A percentile compares a stretch with the other conserved stretches of the same genome.
Evolutionary conservation across 2,797 vertebrate genomes (phyloP).

Genomic region (Poecile montanus): DNA sequence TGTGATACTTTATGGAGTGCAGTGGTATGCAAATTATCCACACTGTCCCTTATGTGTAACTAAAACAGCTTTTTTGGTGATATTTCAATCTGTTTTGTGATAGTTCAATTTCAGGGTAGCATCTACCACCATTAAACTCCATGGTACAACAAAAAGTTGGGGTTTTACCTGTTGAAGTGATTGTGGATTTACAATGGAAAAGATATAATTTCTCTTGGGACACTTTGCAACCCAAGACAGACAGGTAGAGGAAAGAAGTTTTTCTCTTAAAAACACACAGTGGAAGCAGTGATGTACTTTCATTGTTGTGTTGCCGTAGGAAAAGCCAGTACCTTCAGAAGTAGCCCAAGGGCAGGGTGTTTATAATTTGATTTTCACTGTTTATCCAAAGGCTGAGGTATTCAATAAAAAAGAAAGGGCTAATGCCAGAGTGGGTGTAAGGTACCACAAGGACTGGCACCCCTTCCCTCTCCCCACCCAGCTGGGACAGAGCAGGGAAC

Average conservation of each 20-base stretch:
- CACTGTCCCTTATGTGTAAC: neutral
- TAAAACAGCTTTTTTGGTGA: neutral
- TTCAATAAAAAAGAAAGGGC: neutral
- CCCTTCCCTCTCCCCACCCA: neutral
- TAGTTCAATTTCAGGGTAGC: neutral
- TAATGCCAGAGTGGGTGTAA: neutral
- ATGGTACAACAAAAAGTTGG: accelerated
- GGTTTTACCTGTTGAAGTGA: neutral
- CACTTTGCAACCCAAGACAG: too few species aligned
- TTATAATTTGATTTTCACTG: neutral
- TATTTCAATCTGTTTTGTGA: neutral
- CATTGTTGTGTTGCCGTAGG: neutral
- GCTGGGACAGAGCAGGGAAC: neutral
- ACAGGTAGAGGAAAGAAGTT: neutral
- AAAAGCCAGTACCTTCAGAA: neutral
- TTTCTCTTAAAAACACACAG: neutral
- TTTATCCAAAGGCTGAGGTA: neutral
- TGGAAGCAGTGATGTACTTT: neutral
- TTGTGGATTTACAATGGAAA: neutral
- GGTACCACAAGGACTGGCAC: neutral
- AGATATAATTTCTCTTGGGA: neutral
- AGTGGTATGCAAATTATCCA: neutral
- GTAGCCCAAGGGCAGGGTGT: neutral
- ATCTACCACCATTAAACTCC: neutral
- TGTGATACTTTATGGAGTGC: neutral